Evolutionary conservation across 2,797 vertebrate genomes (phyloP), one percentile per base, ranked within the genome.

Genomic region (Siniperca undulata): DNA sequence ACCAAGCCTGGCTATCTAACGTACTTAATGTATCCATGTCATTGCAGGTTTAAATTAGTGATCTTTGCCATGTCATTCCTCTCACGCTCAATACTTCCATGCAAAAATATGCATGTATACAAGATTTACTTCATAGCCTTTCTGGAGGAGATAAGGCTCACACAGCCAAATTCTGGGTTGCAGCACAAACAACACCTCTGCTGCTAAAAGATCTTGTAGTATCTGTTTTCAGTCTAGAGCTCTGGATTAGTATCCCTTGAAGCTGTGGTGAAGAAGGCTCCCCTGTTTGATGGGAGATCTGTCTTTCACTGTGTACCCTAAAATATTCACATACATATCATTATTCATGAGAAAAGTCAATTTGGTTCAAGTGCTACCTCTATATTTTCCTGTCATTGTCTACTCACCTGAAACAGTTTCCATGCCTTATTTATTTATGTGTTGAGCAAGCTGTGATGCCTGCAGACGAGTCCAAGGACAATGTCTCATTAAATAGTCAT

Each of bases 331-430:
- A 78, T 46, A 68, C 36, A 50, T 46, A 84, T 92, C 90, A 89
- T 86, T 93, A 93, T 93, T 92, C 87, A 93, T 93, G 90, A 89
- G 71, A 72, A 87, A 86, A 83, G 75, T 90, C 87, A 71, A 86
- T 88, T 94, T 82, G 73, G 70, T 88, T 93, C 78, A 89, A 91
- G 89, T 87, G 77, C 61, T 78, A 75, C 86, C 77, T 81, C 79
- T 81, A 34, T 81, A 84, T 87, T 90, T 86, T 70, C 70, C 74
- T 82, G 86, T 88, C 87, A 91, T 78, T 83, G 76, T 82, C 82
- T 65, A 20, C 69, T 86, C 60, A 70, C 72, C 68, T 58, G 42
- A 90, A 88, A 86, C 82, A n/a, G 19, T 77, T 90, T 72, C 75
- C 38, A 6, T 64, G 72, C 42, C 80, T 87, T 89, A 88, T 89